Base-by-base conservation (phyloP, 2,888 invertebrate species). In the Netelia melanura region DNA sequence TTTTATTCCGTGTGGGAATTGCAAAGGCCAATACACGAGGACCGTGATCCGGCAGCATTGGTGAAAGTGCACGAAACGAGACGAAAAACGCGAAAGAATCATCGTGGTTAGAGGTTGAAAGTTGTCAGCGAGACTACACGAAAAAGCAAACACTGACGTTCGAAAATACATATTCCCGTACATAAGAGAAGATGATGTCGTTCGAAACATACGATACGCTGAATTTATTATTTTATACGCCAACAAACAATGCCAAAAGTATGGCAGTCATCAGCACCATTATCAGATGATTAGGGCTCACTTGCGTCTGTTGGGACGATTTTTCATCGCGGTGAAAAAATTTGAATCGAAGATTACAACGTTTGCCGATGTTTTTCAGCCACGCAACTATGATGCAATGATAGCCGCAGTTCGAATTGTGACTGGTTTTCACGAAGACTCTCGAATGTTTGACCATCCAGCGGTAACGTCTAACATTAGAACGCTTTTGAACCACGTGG, bases 291-390 rank as follows among this genome's bases (percentile, higher is more conserved):
- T 88, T 48, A 61, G 88, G 21, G 78, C 82, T n/a, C 70, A 84
- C 58, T n/a, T 87, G 17, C 81, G 87, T 14, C 65, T 84, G 30
- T 56, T 87, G 23, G 85, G 87, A 56, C 80, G 87, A 38, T 86
- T 88, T 72, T 17, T 88, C 5, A 1, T 65, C 6, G 48, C 78
- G 8, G 62, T 83, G 1, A 86, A 84, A 79, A 52, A 44, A 10
- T 23, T 80, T 1, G 64, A 88, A n/a, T 48, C 23, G n/a, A 23
- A 61, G 58, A 81, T 87, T 17, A 76, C 21, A 23, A n/a, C 71
- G 5, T 82, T 85, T 48, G 56, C 84, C 1, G 84, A 84, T 21
- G 48, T 86, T 3, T 86, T 79, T 67, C 67, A 77, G 21, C 82
- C 85, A 8, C 44, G 70, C 14, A 58, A 74, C 56, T 87, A 86